Evolutionary conservation across 2,113 vertebrate species (phyloP).

Genomic region (Thymallus thymallus): DNA sequence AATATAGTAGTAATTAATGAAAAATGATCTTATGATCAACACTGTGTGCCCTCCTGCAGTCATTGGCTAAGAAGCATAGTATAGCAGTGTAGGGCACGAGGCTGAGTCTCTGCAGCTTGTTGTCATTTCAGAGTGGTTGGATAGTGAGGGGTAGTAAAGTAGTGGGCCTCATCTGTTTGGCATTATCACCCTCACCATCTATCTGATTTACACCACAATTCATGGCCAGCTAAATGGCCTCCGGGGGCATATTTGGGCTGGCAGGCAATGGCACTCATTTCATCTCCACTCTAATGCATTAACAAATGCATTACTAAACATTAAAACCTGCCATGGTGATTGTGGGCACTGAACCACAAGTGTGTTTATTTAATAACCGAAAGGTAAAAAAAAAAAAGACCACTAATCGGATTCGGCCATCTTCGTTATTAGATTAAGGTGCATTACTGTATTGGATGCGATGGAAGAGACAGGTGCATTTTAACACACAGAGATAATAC

Average conservation of each 20-base stretch:
- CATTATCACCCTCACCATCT: background rate
- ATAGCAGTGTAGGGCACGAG: background rate
- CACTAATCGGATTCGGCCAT: background rate
- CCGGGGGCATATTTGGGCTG: too few species aligned
- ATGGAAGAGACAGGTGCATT: background rate
- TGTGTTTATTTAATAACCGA: background rate
- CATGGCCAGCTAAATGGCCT: background rate
- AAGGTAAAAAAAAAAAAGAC: background rate
- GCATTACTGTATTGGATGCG: background rate
- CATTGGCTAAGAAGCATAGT: too few species aligned
- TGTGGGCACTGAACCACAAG: too few species aligned
- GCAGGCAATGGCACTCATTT: background rate
- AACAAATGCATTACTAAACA: background rate
- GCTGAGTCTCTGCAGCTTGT: too few species aligned
- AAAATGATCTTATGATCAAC: too few species aligned
- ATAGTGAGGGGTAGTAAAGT: background rate
- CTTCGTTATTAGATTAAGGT: background rate
- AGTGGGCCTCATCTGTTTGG: constrained; percentile 18
- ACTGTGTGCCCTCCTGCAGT: too few species aligned
- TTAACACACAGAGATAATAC: background rate
- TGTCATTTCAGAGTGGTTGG: background rate
- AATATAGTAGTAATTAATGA: background rate
- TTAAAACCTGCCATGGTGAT: background rate
- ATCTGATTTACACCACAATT: background rate
- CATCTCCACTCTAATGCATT: background rate